These are phyloP conservation scores for Eutrigla gurnardus DNA, from an alignment of 2,797 vertebrate genomes.

Conservation along the genomic window DNA sequence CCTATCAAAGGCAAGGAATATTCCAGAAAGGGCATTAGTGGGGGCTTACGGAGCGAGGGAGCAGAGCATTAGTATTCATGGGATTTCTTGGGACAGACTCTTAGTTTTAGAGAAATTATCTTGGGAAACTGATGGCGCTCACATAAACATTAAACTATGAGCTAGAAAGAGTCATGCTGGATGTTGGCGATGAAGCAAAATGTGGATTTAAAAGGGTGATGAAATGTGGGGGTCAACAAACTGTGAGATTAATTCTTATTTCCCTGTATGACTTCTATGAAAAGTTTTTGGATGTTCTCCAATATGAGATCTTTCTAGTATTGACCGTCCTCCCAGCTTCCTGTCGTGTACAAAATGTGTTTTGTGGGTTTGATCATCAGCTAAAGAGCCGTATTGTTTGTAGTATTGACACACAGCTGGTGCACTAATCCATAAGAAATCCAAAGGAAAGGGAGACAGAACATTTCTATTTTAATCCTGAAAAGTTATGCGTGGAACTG, in stretches of 20 bases:
- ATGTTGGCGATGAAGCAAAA: slow-evolving; percentile 15
- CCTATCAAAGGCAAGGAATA: slow-evolving; percentile 71
- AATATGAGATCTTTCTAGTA: background rate
- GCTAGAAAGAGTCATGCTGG: slow-evolving; percentile 2
- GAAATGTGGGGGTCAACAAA: slow-evolving; percentile 9
- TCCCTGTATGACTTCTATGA: background rate
- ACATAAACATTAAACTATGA: slow-evolving; percentile 39
- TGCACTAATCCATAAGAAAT: background rate
- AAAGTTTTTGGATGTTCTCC: background rate
- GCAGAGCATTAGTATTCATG: slow-evolving; percentile 77
- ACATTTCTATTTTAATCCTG: background rate
- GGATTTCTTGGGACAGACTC: slow-evolving; percentile 55
- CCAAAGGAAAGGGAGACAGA: background rate
- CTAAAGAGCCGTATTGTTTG: background rate
- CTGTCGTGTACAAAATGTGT: background rate
- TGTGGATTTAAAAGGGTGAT: background rate
- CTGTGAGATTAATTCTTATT: slow-evolving; percentile 1
- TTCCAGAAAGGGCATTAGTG: slow-evolving; percentile 72
- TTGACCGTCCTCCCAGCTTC: background rate
- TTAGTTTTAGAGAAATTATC: slow-evolving; percentile 61
- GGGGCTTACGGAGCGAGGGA: slow-evolving; percentile 49
- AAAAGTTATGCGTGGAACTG: background rate
- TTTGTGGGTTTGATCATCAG: background rate
- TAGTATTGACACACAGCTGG: background rate
- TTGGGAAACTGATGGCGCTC: slow-evolving; percentile 39